These are phyloP conservation scores for Wasmannia auropunctata DNA, from an alignment of 1,140 invertebrate genomes.

Conservation along the genomic window DNA sequence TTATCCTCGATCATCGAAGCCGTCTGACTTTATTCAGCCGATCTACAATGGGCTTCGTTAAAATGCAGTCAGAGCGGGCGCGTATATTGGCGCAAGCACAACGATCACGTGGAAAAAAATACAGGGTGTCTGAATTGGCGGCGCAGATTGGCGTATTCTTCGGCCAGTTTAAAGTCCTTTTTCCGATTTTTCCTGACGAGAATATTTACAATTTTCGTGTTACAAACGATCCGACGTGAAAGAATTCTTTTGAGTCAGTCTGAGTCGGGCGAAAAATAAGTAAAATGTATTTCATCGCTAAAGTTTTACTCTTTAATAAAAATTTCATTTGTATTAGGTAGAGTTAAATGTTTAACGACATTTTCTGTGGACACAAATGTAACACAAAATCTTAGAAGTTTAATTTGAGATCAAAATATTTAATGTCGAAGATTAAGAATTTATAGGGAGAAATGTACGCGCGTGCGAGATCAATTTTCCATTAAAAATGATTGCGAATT, in stretches of 20 bases:
- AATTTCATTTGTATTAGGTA: neutral
- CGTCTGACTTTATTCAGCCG: slow-evolving; percentile 16
- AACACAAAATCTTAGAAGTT: neutral
- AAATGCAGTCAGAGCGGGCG: slow-evolving; percentile 24
- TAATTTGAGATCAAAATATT: neutral
- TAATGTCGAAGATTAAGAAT: neutral
- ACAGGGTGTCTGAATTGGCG: slow-evolving; percentile 9
- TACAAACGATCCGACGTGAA: neutral
- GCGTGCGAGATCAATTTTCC: neutral
- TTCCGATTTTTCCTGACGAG: neutral
- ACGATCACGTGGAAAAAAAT: slow-evolving; percentile 21
- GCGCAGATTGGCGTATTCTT: slow-evolving; percentile 17
- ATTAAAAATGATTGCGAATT: neutral
- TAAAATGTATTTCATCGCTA: neutral
- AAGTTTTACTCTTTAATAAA: neutral
- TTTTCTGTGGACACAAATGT: too few relatives aligned
- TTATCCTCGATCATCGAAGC: slow-evolving; percentile 15
- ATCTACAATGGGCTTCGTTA: slow-evolving; percentile 60
- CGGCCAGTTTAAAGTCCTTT: neutral
- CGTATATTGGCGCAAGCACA: neutral
- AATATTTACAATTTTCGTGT: neutral
- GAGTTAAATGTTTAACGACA: neutral
- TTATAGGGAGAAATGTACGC: neutral
- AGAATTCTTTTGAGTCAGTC: neutral
- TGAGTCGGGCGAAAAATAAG: neutral